Evolutionary conservation across 2,888 invertebrate genomes (phyloP).

Genomic region (Harpagoxenus sublaevis): DNA sequence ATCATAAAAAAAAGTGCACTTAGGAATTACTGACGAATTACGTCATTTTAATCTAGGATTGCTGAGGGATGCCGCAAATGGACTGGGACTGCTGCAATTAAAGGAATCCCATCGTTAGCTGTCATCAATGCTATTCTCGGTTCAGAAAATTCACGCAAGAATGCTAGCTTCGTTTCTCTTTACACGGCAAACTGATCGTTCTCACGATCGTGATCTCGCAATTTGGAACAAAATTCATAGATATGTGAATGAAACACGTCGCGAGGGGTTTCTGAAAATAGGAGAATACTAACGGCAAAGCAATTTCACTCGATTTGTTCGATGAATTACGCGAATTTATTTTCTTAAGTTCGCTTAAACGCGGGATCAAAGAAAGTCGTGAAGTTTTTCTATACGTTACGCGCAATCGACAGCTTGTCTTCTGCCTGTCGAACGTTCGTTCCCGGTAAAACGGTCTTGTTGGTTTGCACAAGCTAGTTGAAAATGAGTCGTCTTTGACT

Average conservation of each 20-base stretch:
- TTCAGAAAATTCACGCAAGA: not conserved
- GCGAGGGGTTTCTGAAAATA: not conserved
- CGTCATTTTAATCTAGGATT: conserved; percentile 75
- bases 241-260: no score
- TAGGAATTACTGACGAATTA: conserved; percentile 73
- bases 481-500: conserved; percentile 59
- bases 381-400: not conserved
- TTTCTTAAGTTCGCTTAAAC: not conserved
- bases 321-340: not conserved
- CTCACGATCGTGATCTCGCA: not conserved
- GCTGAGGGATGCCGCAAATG: conserved; percentile 74
- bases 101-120: not conserved
- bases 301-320: not conserved
- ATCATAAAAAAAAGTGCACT: not conserved
- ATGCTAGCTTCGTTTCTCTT: not conserved
- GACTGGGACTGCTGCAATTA: conserved; percentile 54
- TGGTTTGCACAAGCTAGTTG: conserved; percentile 61
- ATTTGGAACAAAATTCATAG: not conserved
- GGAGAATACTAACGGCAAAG: not conserved
- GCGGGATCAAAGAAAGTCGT: not conserved
- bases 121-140: not conserved
- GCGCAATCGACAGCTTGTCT: not conserved
- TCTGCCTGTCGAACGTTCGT: conserved; percentile 75
- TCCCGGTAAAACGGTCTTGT: conserved; percentile 66
- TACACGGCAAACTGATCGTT: not conserved